Evolutionary conservation across 35 echinoderm and acorn worm genomes (phyloP).

Genomic region (Acanthaster planci): DNA sequence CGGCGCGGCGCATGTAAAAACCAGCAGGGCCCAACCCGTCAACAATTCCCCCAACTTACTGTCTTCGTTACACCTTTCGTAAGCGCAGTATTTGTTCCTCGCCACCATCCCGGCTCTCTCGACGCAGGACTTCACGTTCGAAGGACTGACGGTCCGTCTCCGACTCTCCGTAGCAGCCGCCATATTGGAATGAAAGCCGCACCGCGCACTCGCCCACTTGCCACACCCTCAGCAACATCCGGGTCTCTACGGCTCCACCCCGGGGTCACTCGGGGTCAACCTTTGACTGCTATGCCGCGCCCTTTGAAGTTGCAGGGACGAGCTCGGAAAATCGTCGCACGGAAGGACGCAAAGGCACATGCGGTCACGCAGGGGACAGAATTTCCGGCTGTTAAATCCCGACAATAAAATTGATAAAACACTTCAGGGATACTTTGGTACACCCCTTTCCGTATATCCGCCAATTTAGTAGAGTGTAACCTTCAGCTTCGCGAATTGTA

Average conservation of each 20-base stretch:
- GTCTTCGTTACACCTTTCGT: conserved; percentile 63
- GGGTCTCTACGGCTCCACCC: conserved; percentile 54
- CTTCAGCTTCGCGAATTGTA: too few species aligned
- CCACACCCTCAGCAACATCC: conserved; percentile 60
- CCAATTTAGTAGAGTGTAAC: too few species aligned
- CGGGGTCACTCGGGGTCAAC: conserved; percentile 41
- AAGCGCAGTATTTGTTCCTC: conserved; percentile 73
- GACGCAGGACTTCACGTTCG: conserved; percentile 31
- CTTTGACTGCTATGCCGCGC: conserved; percentile 11
- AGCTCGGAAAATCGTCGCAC: background rate
- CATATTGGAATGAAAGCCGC: conserved; percentile 45
- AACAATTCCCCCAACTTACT: conserved; percentile 43
- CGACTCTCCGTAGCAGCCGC: background rate
- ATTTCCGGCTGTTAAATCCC: too few species aligned
- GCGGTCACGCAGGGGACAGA: too few species aligned
- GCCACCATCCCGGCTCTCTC: conserved; percentile 23
- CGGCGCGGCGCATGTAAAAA: background rate
- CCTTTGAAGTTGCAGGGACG: conserved; percentile 33
- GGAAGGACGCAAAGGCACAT: background rate
- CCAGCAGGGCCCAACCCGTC: conserved; percentile 2
- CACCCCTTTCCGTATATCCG: too few species aligned
- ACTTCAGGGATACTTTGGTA: too few species aligned
- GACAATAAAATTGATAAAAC: too few species aligned
- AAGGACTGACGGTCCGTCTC: conserved; percentile 44
- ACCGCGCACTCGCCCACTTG: conserved; percentile 32